Percentiles rank a stretch among this genome's conserved stretches.
These are phyloP conservation scores for Pelusios castaneus DNA, from an alignment of 2,113 vertebrate genomes.

Conservation along the genomic window DNA sequence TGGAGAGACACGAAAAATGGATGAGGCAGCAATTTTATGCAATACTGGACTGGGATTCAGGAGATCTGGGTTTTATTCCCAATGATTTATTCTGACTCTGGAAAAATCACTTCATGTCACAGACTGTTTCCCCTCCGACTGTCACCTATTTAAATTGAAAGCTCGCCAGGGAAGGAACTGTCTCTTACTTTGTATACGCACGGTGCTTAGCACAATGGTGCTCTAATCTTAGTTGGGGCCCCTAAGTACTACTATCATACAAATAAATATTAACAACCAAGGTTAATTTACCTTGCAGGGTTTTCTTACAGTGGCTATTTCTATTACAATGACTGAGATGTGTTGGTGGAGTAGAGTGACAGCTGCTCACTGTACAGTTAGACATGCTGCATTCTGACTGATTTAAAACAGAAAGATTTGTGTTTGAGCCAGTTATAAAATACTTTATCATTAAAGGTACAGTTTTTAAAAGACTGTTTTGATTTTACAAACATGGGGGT, in stretches of 20 bases:
- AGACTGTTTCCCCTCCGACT: background rate
- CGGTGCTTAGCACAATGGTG: background rate
- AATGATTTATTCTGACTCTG: background rate
- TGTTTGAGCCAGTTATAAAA: conserved; percentile 16
- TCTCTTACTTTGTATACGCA: background rate
- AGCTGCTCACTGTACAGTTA: conserved; percentile 7
- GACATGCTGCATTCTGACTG: background rate
- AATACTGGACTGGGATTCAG: background rate
- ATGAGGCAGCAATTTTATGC: background rate
- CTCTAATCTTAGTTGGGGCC: background rate
- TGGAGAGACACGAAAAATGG: background rate
- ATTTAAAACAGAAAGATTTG: background rate
- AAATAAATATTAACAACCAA: conserved; percentile 1
- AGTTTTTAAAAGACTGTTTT: conserved; percentile 20
- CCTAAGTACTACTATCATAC: background rate
- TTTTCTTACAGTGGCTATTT: background rate
- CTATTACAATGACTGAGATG: background rate
- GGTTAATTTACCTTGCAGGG: conserved; percentile 8
- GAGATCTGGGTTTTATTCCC: background rate
- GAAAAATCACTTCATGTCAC: background rate
- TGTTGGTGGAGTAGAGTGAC: conserved; percentile 22
- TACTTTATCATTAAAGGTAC: conserved; percentile 38
- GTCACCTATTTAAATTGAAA: background rate
- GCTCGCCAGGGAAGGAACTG: background rate
- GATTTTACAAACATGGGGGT: background rate